Base-by-base conservation (phyloP, 2,888 invertebrate species). In the Uloborus plumipes region DNA sequence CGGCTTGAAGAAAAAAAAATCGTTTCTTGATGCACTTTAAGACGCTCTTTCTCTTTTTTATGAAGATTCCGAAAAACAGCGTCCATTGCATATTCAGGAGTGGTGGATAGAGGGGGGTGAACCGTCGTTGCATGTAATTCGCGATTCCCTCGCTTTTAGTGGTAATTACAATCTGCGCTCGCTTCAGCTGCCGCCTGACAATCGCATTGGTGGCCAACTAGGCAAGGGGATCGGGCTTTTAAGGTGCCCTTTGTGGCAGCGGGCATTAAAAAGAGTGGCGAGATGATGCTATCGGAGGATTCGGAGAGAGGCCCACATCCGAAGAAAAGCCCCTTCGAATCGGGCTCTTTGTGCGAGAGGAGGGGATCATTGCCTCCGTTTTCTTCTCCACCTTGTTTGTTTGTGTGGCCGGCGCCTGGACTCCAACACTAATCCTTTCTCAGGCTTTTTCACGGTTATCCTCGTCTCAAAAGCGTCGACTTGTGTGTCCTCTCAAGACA, bases 121-220 rank as follows among this genome's bases (percentile, higher is more conserved):
- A 53, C 53, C 64, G 67, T 80, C 62, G 66, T 62, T 70, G 74
- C 74, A 75, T 81, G 73, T 59, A 70, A 81, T 75, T 75, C 75
- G 69, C 67, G 59, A 79, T 67, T 67, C 58, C 50, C 80, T 47
- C 22, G 58, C 81, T 81, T 71, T 81, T 75, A 81, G 81, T 81
- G 71, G 81, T 81, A 81, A 81, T 81, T 81, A 81, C 81, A 81
- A 71, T 71, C 74, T 74, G 66, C 47, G 65, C 71, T 75, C 75
- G 75, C 70, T 66, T 71, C 71, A 76, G 81, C 81, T 75, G 81
- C 69, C 47, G 59, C 55, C 64, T 67, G 20, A 65, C 70, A 74
- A 70, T 81, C 74, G 50, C 53, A 70, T 69, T 69, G 69, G 49
- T 31, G 58, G 64, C 59, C 69, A 62, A 18, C 67, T 26, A 64